A percentile compares a stretch with the other conserved stretches of the same genome.
phyloP scores from a whole-genome alignment of 2,113 vertebrate species.

The Acinonyx jubatus region DNA sequence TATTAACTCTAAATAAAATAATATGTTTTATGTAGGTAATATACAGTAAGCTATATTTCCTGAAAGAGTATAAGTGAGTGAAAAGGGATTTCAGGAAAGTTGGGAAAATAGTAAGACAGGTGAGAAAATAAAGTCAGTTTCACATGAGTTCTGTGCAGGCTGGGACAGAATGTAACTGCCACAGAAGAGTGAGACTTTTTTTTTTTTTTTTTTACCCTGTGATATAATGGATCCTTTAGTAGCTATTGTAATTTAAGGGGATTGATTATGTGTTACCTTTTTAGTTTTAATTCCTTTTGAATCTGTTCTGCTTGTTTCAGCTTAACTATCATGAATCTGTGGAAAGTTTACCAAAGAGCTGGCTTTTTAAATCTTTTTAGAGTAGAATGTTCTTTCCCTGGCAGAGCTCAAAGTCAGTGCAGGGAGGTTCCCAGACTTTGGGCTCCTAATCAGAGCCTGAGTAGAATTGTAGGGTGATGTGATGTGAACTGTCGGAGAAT shows the following conservation, averaged over 20 bases:
- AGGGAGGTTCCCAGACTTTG: neutral
- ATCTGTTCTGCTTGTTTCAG: neutral
- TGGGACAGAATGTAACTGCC: neutral
- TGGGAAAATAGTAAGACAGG: neutral
- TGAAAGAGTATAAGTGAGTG: neutral
- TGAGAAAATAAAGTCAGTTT: neutral
- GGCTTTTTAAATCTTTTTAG: neutral
- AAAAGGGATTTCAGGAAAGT: neutral
- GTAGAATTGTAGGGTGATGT: neutral
- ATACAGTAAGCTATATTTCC: neutral
- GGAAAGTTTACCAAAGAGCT: neutral
- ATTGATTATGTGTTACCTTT: neutral
- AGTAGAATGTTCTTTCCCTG: neutral
- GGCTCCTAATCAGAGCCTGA: neutral
- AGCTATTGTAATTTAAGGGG: neutral
- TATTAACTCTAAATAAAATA: neutral
- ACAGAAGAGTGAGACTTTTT: neutral
- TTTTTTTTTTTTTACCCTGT: neutral
- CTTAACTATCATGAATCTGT: neutral
- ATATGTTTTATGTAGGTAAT: neutral
- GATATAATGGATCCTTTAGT: neutral
- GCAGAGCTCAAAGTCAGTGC: neutral
- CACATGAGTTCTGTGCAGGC: neutral
- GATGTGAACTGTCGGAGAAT: neutral
- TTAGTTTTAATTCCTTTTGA: slow-evolving; percentile 11